Percentiles rank a stretch among this genome's conserved stretches.
These are phyloP conservation scores for Polypedilum pembai DNA, from an alignment of 1,140 invertebrate genomes.

Conservation along the genomic window DNA sequence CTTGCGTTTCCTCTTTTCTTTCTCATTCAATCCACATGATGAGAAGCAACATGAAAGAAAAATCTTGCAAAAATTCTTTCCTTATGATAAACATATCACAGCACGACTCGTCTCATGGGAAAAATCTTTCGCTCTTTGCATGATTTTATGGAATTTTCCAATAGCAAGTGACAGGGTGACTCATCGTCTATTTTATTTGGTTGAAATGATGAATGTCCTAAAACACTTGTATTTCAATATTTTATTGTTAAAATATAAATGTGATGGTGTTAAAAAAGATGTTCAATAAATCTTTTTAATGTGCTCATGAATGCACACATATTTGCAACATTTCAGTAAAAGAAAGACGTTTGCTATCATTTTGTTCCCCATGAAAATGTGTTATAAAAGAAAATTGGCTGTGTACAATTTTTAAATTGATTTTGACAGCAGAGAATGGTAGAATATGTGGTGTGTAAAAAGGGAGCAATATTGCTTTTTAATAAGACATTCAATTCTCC, in stretches of 20 bases:
- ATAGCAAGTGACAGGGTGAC: not conserved
- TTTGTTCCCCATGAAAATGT: not conserved
- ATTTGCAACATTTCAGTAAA: not conserved
- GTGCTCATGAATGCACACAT: conserved; percentile 7
- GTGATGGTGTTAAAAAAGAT: not conserved
- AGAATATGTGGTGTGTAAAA: not conserved
- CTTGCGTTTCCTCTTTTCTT: conserved; percentile 25
- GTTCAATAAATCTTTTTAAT: not conserved
- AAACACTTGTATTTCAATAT: conserved; percentile 5
- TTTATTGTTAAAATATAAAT: conserved; percentile 7
- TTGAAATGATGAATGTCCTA: conserved; percentile 1
- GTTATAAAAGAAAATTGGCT: conserved; percentile 11
- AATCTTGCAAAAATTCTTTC: not conserved
- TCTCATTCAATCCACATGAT: not conserved
- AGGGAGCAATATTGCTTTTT: not conserved
- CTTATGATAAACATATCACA: conserved; percentile 4
- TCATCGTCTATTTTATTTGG: not conserved
- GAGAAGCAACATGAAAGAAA: not conserved
- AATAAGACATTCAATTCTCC: not conserved
- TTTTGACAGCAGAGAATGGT: not conserved
- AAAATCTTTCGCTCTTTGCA: not conserved
- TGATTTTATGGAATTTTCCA: not conserved
- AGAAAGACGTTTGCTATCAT: not conserved
- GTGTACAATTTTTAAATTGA: conserved; percentile 1
- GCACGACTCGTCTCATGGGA: conserved; percentile 20